These are phyloP conservation scores for Candidula unifasciata DNA, from an alignment of 2,888 invertebrate species.

Conservation along the genomic window DNA sequence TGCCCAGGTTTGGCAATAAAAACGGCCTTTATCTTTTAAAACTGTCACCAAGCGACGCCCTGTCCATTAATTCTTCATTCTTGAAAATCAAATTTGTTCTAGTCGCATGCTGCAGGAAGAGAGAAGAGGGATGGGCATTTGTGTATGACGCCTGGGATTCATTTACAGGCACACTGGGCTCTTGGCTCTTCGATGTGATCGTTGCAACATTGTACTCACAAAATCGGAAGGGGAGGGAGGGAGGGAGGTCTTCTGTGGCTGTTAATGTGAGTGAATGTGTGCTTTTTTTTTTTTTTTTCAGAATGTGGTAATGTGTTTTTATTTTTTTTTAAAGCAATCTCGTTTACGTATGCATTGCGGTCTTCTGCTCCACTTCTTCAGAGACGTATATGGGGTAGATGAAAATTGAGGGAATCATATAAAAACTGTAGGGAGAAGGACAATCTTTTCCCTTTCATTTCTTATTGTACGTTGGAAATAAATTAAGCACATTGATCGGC, in stretches of 20 bases:
- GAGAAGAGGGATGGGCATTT: background rate
- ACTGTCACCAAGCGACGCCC: slow-evolving; percentile 35
- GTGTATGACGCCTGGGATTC: slow-evolving; percentile 1
- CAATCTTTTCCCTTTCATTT: too few species aligned
- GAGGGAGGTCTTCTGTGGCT: background rate
- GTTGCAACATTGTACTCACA: background rate
- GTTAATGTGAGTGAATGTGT: slow-evolving; percentile 3
- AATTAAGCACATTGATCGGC: too few species aligned
- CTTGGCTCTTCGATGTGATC: background rate
- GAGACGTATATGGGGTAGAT: background rate
- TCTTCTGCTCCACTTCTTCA: background rate
- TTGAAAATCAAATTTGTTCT: slow-evolving; percentile 43
- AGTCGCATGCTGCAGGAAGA: slow-evolving; percentile 7
- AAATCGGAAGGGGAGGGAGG: background rate
- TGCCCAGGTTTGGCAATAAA: slow-evolving; percentile 22
- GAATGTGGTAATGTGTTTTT: background rate
- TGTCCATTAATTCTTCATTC: slow-evolving; percentile 38
- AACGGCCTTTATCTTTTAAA: slow-evolving; percentile 37
- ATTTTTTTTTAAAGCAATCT: too few species aligned
- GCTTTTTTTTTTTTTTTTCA: background rate
- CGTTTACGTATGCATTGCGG: background rate
- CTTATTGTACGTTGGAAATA: too few species aligned
- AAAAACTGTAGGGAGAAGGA: background rate
- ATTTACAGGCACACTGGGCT: background rate
- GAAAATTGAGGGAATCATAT: background rate